Base-by-base conservation (phyloP, 2,113 vertebrate genomes). In the Phalacrocorax carbo region DNA sequence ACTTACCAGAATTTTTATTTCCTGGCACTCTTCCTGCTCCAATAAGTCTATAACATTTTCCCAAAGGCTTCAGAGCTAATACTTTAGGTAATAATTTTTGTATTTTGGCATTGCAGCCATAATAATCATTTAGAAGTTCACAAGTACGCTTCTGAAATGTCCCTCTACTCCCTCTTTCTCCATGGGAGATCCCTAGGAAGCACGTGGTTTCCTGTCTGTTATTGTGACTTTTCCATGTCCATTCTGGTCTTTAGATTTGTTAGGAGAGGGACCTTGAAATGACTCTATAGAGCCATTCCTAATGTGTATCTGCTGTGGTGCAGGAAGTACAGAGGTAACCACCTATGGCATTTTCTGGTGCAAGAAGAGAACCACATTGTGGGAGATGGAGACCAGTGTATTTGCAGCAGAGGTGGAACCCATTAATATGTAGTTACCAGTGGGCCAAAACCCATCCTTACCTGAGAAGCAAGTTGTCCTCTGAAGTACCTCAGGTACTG, bases 1-100 rank as follows among this genome's bases (percentile, higher is more conserved):
- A 2, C 44, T 82, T 95, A 76, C 6, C 58, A 65, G 54, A 86
- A 84, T 42, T 83, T 94, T 86, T 86, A 83, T 94, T 95, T 92
- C 22, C 30, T 83, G 82, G 18, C 70, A 2, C 87, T 88, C 9
- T 40, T 80, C 61, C 46, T 88, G 32, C 21, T 27, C 19, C 32
- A 78, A 0, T 66, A 82, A 86, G 40, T 88, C 34, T 76, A 30
- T 68, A 83, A 90, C 25, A n/a, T 81, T 94, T 91, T 91, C n/a
- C 20, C 20, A 34, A 13, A 54, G 60, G 15, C 51, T 90, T 91
- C 54, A 81, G 26, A 78, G 46, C 36, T 86, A 40, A 54, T 82
- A 68, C 23, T 88, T 90, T 7, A 87, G 70, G 38, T 79, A 79
- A 61, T 58, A 61, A 62, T 46, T 72, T 69, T 70, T 72, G 5